phyloP scores from a whole-genome alignment of 2,888 invertebrate species.

The Cotesia congregata region DNA sequence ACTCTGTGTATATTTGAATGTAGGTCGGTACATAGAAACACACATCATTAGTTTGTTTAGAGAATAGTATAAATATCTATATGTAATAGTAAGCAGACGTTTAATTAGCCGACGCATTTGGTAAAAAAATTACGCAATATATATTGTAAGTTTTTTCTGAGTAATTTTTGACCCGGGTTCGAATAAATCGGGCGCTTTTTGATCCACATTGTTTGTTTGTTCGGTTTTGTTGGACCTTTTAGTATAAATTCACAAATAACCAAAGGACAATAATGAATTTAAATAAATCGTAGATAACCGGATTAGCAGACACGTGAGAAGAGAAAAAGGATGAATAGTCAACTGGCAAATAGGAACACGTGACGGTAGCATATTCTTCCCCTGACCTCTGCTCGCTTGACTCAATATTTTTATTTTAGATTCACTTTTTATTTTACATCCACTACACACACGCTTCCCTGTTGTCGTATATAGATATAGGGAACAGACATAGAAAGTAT shows the following conservation, averaged over 20 bases:
- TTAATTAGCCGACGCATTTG: background rate
- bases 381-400: background rate
- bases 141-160: background rate
- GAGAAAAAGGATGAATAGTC: background rate
- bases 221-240: background rate
- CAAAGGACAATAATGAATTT: background rate
- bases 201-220: background rate
- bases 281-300: conserved; percentile 1
- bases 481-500: background rate
- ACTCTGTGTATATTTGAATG: too few relatives aligned
- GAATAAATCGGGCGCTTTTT: background rate
- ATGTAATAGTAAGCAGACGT: background rate
- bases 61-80: background rate
- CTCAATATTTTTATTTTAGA: background rate
- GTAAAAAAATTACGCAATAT: background rate
- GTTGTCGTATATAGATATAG: background rate
- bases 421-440: background rate
- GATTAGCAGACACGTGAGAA: background rate
- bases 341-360: background rate
- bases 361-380: conserved; percentile 8
- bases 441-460: background rate
- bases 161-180: background rate
- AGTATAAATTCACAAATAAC: background rate
- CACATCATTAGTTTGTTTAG: background rate
- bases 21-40: background rate